These are phyloP conservation scores for Drosophila baimaii DNA, from an alignment of 1,140 invertebrate species.

Conservation along the genomic window DNA sequence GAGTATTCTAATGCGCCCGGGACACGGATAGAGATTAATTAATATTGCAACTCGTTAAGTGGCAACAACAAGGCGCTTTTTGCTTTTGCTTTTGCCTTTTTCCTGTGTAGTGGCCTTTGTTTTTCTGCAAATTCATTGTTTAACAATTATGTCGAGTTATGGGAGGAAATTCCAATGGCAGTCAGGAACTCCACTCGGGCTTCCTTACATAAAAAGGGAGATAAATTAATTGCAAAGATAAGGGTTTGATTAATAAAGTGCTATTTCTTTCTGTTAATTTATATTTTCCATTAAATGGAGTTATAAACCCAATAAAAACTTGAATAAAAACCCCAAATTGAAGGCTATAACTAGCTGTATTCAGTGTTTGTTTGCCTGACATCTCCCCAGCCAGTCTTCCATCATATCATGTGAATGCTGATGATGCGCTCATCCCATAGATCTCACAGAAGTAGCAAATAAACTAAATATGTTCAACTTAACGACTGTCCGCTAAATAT, in stretches of 20 bases:
- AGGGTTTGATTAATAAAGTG: background rate
- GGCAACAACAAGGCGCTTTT: slow-evolving; percentile 1
- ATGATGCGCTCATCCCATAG: slow-evolving; percentile 20
- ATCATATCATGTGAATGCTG: slow-evolving; percentile 17
- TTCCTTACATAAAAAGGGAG: slow-evolving; percentile 2
- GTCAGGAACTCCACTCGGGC: slow-evolving; percentile 15
- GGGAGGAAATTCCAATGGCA: slow-evolving; percentile 28
- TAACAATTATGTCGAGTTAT: slow-evolving; percentile 17
- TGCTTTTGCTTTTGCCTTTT: background rate
- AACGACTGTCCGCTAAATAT: slow-evolving; percentile 46
- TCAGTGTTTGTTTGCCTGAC: slow-evolving; percentile 6
- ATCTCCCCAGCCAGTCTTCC: slow-evolving; percentile 2
- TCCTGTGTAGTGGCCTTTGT: slow-evolving; percentile 10
- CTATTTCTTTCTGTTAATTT: too few relatives aligned
- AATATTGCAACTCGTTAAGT: slow-evolving; percentile 51
- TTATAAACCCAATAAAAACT: too few relatives aligned
- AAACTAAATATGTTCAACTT: slow-evolving; percentile 33
- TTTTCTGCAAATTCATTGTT: slow-evolving; percentile 40
- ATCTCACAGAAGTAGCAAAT: background rate
- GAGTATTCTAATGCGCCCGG: slow-evolving; percentile 54
- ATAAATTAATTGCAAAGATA: slow-evolving; percentile 3
- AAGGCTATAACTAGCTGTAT: background rate
- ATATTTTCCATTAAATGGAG: too few relatives aligned
- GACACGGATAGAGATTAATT: slow-evolving; percentile 55
- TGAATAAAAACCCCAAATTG: too few relatives aligned